Evolutionary conservation across 2,797 vertebrate species (phyloP).

Genomic region (Tokudaia muenninki): DNA sequence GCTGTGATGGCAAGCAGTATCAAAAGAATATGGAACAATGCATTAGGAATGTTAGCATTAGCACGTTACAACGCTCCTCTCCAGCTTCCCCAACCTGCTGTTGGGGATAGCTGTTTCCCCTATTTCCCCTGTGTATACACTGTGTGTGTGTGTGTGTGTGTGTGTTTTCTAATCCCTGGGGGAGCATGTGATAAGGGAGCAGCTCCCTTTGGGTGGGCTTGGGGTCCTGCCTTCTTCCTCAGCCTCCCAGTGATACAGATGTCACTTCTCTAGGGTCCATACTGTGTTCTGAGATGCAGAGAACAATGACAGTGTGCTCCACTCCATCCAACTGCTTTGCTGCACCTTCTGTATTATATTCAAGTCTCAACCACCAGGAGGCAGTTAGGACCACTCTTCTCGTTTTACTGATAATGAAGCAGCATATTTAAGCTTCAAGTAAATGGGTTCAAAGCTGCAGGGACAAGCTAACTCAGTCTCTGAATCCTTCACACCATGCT

Average conservation of each 20-base stretch:
- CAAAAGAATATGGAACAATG: neutral
- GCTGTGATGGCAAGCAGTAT: neutral
- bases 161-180: neutral
- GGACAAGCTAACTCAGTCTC: neutral
- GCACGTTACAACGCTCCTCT: too few species aligned
- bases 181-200: neutral
- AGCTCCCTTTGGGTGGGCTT: neutral
- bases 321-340: fast-evolving
- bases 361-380: neutral
- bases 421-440: neutral
- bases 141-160: neutral
- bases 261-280: neutral
- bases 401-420: neutral
- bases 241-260: neutral
- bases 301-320: neutral
- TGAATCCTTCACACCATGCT: neutral
- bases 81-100: neutral
- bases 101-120: neutral
- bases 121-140: neutral
- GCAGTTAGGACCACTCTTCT: neutral
- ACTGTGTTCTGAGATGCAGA: neutral
- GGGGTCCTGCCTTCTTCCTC: neutral
- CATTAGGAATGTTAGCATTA: neutral
- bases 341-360: neutral
- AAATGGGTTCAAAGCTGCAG: neutral